These are phyloP conservation scores for Archilochus colubris DNA, from an alignment of 2,113 vertebrate genomes.

Conservation along the genomic window DNA sequence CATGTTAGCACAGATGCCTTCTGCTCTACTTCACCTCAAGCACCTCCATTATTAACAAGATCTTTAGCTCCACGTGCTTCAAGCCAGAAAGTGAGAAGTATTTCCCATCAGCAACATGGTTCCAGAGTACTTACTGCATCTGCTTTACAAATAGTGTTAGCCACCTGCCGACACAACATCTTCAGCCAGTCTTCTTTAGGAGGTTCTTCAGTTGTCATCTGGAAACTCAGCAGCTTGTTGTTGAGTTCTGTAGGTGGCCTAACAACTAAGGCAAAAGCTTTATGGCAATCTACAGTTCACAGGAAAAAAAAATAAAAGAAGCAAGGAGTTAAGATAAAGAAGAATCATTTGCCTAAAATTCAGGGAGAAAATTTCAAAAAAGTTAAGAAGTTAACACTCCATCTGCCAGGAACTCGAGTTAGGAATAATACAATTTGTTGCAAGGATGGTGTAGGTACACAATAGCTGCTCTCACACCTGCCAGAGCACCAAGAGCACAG, in stretches of 20 bases:
- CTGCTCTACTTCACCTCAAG: neutral
- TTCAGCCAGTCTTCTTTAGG: slow-evolving; percentile 89
- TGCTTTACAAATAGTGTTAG: slow-evolving; percentile 96
- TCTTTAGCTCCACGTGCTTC: neutral
- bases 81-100: neutral
- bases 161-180: slow-evolving; percentile 91
- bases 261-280: slow-evolving; percentile 94
- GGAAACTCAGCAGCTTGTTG: slow-evolving; percentile 96
- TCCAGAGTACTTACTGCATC: slow-evolving; percentile 87
- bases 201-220: slow-evolving; percentile 89
- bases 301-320: neutral
- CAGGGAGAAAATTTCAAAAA: neutral
- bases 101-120: neutral
- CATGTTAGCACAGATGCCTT: neutral
- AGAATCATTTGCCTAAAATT: neutral
- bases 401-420: neutral
- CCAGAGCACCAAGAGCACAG: neutral
- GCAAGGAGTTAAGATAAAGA: neutral
- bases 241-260: slow-evolving; percentile 93
- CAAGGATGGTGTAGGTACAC: neutral
- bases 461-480: neutral
- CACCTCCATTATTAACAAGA: neutral
- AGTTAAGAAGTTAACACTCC: neutral
- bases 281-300: slow-evolving; percentile 86
- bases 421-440: neutral